Evolutionary conservation across 2,888 invertebrate species (phyloP).

Genomic region (Drosophila testacea): DNA sequence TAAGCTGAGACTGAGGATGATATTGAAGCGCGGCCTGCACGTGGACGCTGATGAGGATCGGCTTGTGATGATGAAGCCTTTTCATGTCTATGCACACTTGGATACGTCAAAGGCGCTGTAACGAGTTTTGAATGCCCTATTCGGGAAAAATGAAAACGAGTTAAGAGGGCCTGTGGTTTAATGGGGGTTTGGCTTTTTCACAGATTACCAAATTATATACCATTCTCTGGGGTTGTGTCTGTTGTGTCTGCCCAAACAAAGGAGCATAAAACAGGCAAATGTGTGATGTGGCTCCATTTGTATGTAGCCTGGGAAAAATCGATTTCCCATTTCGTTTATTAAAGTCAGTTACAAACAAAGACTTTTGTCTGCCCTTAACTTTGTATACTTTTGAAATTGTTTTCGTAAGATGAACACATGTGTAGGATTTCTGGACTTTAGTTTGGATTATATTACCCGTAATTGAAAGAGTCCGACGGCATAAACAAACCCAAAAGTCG

Average conservation of each 20-base stretch:
- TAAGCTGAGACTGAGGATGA: constrained; percentile 36
- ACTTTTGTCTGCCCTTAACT: constrained; percentile 1
- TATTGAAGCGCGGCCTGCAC: constrained; percentile 71
- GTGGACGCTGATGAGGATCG: constrained; percentile 62
- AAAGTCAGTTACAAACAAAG: constrained; percentile 37
- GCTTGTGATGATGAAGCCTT: constrained; percentile 63
- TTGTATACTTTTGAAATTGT: constrained; percentile 2
- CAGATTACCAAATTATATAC: constrained; percentile 74
- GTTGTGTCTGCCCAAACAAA: constrained; percentile 51
- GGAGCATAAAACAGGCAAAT: constrained; percentile 24
- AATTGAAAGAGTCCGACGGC: constrained; percentile 37
- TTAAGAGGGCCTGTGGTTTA: constrained; percentile 74
- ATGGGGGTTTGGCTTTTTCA: constrained; percentile 80
- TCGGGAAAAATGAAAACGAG: constrained; percentile 59
- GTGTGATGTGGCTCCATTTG: constrained; percentile 62
- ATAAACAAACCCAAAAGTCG: constrained; percentile 55
- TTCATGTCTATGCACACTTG: constrained; percentile 66
- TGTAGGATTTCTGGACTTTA: constrained; percentile 6
- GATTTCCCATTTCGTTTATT: constrained; percentile 35
- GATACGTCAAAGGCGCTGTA: constrained; percentile 63
- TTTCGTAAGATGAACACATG: constrained; percentile 15
- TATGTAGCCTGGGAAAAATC: constrained; percentile 59
- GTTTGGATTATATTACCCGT: constrained; percentile 45
- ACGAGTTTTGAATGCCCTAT: constrained; percentile 69
- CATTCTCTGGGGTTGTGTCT: constrained; percentile 48